These are phyloP conservation scores for Germaria angustata DNA, from an alignment of 2,888 invertebrate genomes.

Conservation along the genomic window DNA sequence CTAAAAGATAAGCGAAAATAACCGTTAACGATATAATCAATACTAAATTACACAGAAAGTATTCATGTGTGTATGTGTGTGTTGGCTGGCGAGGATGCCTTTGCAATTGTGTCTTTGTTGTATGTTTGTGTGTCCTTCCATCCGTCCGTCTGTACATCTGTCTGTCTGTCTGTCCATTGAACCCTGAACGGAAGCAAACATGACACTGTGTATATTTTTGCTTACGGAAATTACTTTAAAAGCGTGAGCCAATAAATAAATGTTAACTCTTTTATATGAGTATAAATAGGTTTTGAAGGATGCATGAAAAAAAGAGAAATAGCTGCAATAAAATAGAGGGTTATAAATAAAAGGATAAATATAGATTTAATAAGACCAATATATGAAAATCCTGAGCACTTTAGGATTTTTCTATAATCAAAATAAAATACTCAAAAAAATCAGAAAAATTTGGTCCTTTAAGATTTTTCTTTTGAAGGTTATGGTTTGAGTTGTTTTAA, in stretches of 20 bases:
- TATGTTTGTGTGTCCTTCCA: constrained; percentile 24
- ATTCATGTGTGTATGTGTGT: background rate
- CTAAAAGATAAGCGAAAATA: constrained; percentile 27
- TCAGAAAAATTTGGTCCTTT: no score
- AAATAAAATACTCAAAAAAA: no score
- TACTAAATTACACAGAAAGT: background rate
- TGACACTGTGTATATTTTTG: constrained; percentile 47
- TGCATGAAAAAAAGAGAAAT: background rate
- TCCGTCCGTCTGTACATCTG: background rate
- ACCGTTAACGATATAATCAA: constrained; percentile 38
- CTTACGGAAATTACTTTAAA: constrained; percentile 61
- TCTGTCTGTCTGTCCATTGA: constrained; percentile 25
- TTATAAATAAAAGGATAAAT: constrained; percentile 1
- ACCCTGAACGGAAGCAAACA: constrained; percentile 47
- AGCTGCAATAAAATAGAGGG: background rate
- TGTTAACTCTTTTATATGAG: constrained; percentile 42
- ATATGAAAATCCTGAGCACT: background rate
- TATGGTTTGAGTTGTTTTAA: no score
- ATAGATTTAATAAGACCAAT: background rate
- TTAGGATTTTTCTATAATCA: background rate
- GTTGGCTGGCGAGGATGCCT: background rate
- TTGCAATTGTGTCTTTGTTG: no score
- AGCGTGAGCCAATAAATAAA: constrained; percentile 62
- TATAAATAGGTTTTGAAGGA: constrained; percentile 15
- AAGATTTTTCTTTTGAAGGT: no score